Conservation (phyloP, 1,140 invertebrate species). For the Asbolus verrucosus region DNA sequence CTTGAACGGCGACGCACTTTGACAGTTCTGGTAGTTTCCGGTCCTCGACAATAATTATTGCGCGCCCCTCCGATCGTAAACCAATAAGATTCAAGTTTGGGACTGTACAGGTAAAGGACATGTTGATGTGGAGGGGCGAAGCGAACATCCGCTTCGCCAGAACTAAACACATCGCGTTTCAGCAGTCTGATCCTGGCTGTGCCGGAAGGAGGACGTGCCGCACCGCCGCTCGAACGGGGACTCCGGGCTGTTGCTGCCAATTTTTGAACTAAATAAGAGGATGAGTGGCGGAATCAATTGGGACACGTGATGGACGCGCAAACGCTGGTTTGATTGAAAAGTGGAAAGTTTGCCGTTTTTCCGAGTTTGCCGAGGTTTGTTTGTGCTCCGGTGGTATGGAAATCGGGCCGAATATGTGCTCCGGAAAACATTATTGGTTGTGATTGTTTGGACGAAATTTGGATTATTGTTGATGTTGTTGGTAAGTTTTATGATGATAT, state of each 20-base stretch:
- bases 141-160: slow-evolving; percentile 27
- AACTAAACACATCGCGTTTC: slow-evolving; percentile 23
- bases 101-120: slow-evolving; percentile 33
- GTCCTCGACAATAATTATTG: slow-evolving; percentile 48
- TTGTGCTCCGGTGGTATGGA: slow-evolving; percentile 33
- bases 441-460: slow-evolving; percentile 15
- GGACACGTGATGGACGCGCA: slow-evolving; percentile 11
- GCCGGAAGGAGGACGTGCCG: background rate
- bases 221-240: no score
- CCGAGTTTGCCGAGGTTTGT: slow-evolving; percentile 2
- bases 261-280: background rate
- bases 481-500: background rate
- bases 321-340: slow-evolving; percentile 18
- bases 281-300: background rate
- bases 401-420: slow-evolving; percentile 21
- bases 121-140: slow-evolving; percentile 33
- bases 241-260: no score
- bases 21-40: slow-evolving; percentile 54
- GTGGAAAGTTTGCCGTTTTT: slow-evolving; percentile 14
- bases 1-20: slow-evolving; percentile 50
- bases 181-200: slow-evolving; percentile 7
- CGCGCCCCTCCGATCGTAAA: slow-evolving; percentile 49
- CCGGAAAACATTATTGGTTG: slow-evolving; percentile 22
- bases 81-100: slow-evolving; percentile 51
- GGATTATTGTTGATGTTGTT: slow-evolving; percentile 19